These are phyloP conservation scores for Hyperoplus immaculatus DNA, from an alignment of 2,797 vertebrate species.

Conservation along the genomic window DNA sequence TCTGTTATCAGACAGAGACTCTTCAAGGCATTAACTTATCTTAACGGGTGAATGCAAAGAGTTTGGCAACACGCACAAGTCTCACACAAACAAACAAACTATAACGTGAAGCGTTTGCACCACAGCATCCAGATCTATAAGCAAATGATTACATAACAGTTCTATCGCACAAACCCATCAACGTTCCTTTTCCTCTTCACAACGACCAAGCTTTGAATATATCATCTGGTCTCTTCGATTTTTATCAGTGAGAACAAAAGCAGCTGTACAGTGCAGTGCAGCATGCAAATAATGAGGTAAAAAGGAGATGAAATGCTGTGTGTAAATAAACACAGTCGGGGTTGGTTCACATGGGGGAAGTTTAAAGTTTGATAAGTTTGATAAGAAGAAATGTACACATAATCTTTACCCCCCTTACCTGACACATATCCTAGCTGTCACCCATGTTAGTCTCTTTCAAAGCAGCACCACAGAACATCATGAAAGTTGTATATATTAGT, in stretches of 20 bases:
- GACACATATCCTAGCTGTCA: neutral
- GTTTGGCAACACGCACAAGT: neutral
- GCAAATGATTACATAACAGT: constrained; percentile 21
- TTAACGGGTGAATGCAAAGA: neutral
- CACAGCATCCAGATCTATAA: constrained; percentile 37
- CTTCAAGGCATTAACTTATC: constrained; percentile 24
- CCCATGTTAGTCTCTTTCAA: neutral
- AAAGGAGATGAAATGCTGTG: neutral
- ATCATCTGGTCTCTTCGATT: constrained; percentile 20
- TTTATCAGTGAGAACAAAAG: constrained; percentile 43
- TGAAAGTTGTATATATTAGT: neutral
- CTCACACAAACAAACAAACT: neutral
- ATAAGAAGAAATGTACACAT: neutral
- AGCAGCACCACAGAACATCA: neutral
- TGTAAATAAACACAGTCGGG: constrained; percentile 9
- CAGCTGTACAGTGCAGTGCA: constrained; percentile 6
- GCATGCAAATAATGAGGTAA: constrained; percentile 60
- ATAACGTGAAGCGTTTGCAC: constrained; percentile 4
- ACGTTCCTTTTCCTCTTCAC: constrained; percentile 26
- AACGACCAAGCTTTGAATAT: constrained; percentile 12
- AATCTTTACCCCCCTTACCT: neutral
- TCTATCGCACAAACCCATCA: neutral
- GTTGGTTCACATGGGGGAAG: neutral
- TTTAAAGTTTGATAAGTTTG: neutral
- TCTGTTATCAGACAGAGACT: constrained; percentile 43